A percentile compares a stretch with the other conserved stretches of the same genome.
These are phyloP conservation scores for Nemoura dubitans DNA, from an alignment of 2,888 invertebrate species.

Conservation along the genomic window DNA sequence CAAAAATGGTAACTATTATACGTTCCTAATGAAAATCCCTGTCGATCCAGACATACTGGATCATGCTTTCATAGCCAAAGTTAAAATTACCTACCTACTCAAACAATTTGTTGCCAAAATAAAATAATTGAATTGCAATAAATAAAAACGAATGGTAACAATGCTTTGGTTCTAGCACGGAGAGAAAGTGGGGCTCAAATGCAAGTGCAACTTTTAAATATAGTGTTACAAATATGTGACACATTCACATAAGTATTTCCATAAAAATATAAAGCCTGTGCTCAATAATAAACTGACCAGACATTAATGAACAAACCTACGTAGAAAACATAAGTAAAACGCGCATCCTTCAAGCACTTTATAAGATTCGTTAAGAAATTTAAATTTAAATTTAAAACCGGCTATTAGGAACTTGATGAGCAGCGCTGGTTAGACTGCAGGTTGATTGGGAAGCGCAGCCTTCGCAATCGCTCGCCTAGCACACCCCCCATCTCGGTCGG, in stretches of 20 bases:
- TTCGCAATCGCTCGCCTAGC: not conserved
- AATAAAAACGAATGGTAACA: no score
- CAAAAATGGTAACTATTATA: no score
- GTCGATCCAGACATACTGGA: no score
- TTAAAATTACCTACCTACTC: no score
- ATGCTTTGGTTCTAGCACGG: no score
- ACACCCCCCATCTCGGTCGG: not conserved
- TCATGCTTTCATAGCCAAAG: no score
- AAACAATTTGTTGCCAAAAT: no score
- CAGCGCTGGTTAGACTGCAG: not conserved
- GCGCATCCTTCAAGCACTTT: not conserved
- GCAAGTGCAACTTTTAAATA: not conserved
- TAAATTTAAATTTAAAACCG: not conserved
- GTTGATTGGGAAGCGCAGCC: not conserved
- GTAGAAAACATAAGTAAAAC: not conserved
- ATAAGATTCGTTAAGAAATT: not conserved
- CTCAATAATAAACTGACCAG: not conserved
- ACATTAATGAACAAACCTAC: not conserved
- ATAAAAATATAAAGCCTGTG: not conserved
- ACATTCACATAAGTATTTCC: not conserved
- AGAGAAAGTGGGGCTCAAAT: no score
- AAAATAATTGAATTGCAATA: no score
- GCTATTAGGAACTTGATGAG: not conserved
- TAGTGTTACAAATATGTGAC: not conserved
- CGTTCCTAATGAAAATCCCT: no score